A percentile compares a stretch with the other conserved stretches of the same genome.
Conservation (phyloP, 2,797 vertebrate species). For the Coreius guichenoti region DNA sequence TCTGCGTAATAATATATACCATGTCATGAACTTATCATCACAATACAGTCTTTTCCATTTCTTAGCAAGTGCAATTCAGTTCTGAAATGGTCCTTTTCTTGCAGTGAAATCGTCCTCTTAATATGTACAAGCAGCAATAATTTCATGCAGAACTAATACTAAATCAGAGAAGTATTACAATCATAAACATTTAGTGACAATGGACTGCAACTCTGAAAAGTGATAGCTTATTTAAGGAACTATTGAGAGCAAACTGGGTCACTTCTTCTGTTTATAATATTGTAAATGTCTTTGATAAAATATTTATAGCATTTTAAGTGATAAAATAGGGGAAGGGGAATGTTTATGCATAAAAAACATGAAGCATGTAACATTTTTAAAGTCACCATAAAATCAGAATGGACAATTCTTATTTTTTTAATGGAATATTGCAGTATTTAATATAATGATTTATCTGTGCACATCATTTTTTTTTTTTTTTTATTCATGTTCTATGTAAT, state of each 20-base stretch:
- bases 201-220: background rate
- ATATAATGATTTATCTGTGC: background rate
- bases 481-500: background rate
- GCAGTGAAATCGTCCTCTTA: constrained; percentile 15
- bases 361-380: background rate
- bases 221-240: constrained; percentile 2
- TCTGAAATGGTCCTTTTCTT: constrained; percentile 19
- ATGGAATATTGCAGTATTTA: background rate
- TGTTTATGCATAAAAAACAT: background rate
- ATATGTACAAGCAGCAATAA: constrained; percentile 18
- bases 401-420: background rate
- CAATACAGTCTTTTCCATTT: background rate
- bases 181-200: background rate
- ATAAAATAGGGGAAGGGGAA: constrained; percentile 18
- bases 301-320: constrained; percentile 24
- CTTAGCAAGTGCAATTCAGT: constrained; percentile 31
- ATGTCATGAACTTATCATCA: background rate
- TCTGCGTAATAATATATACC: constrained; percentile 1
- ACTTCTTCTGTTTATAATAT: constrained; percentile 7
- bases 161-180: constrained; percentile 12
- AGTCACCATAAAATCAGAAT: background rate
- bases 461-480: background rate
- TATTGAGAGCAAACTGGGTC: background rate
- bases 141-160: constrained; percentile 38
- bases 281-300: constrained; percentile 40